Conservation (phyloP, 2,113 vertebrate genomes). For the Tamias sibiricus region DNA sequence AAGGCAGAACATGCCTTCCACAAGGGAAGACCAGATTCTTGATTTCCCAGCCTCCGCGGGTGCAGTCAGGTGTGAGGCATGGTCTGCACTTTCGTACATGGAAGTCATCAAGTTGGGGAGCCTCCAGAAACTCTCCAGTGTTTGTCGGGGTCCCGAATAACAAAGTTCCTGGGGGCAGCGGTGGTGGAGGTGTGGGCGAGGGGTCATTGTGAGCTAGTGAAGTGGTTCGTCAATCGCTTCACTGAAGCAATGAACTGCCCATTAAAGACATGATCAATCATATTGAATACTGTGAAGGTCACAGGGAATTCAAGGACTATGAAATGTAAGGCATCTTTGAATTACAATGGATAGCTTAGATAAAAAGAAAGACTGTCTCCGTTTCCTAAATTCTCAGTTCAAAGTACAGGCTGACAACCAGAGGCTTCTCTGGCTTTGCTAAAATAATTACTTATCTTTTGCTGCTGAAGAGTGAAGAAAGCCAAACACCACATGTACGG, state of each 20-base stretch:
- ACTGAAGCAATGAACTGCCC: neutral
- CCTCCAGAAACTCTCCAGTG: neutral
- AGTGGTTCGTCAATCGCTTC: constrained; percentile 28
- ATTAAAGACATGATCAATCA: neutral
- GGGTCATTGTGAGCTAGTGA: neutral
- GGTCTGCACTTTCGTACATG: neutral
- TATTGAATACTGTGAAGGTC: constrained; percentile 11
- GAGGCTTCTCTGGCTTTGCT: neutral
- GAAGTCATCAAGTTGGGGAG: neutral
- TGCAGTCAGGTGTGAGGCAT: neutral
- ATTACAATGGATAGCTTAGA: neutral
- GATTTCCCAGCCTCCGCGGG: neutral
- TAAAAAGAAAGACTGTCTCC: constrained; percentile 14
- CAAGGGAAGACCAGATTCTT: neutral
- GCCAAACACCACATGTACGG: neutral
- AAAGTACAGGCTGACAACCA: neutral
- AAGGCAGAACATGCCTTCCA: neutral
- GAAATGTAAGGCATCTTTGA: neutral
- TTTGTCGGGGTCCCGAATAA: neutral
- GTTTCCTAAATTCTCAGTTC: constrained; percentile 3
- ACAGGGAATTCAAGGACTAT: neutral
- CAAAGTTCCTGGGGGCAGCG: neutral
- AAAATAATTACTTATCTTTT: neutral
- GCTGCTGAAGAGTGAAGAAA: neutral
- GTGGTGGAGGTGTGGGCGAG: neutral